phyloP scores from a whole-genome alignment of 2,797 vertebrate genomes.

The Sebastes oblongus region DNA sequence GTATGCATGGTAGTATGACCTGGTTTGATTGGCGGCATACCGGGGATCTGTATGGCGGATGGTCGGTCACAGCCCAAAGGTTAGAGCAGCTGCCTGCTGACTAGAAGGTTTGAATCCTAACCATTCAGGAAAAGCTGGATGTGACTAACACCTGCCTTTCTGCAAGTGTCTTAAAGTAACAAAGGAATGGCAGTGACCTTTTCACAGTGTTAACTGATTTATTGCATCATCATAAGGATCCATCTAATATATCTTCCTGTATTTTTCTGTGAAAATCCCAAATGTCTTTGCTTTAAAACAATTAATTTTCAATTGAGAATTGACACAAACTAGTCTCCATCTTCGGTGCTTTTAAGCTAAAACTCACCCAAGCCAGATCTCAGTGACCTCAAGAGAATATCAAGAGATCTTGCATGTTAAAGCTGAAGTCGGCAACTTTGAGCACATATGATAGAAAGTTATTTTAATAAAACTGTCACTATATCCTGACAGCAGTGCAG shows the following conservation, averaged over 20 bases:
- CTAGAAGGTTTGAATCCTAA: background rate
- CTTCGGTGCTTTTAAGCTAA: background rate
- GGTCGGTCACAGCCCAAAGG: background rate
- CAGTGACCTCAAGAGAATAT: background rate
- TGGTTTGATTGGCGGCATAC: background rate
- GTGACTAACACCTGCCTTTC: background rate
- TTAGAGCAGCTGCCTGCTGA: background rate
- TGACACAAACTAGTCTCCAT: background rate
- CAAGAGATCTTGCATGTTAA: background rate
- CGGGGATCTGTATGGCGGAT: background rate
- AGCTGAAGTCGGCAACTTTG: too few species aligned
- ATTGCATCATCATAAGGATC: background rate
- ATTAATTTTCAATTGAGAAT: background rate
- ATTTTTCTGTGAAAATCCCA: background rate
- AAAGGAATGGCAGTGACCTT: background rate
- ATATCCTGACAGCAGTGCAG: too few species aligned
- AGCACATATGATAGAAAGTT: too few species aligned
- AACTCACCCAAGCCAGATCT: background rate
- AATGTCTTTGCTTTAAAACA: background rate
- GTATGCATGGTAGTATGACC: background rate
- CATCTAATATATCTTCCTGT: background rate
- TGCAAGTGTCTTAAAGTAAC: background rate
- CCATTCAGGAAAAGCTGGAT: background rate
- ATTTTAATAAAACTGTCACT: background rate
- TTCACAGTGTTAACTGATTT: background rate